Evolutionary conservation across 2,113 vertebrate genomes (phyloP).

Genomic region (Paradoxurus hermaphroditus): DNA sequence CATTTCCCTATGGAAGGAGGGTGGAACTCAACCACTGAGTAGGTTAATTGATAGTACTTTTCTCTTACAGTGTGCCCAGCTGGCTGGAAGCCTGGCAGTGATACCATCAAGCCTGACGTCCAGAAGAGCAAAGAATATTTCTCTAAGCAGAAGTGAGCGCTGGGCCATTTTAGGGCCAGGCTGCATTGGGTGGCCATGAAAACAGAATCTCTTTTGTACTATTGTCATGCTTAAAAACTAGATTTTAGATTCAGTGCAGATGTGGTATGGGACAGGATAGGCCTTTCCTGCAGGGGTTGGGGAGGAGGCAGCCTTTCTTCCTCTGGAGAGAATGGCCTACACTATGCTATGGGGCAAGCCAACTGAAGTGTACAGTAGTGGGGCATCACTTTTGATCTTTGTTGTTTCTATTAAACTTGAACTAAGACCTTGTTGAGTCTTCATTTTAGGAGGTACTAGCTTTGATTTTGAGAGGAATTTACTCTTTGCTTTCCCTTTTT

Average conservation of each 20-base stretch:
- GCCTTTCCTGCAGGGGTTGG: background rate
- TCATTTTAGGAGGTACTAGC: background rate
- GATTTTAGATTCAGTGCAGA: slow-evolving; percentile 38
- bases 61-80: slow-evolving; percentile 95
- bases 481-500: background rate
- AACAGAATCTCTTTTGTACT: slow-evolving; percentile 57
- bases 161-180: background rate
- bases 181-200: background rate
- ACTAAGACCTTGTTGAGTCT: slow-evolving; percentile 33
- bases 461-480: slow-evolving; percentile 16
- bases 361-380: background rate
- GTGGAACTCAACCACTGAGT: background rate
- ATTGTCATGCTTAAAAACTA: slow-evolving; percentile 67
- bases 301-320: background rate
- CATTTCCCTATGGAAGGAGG: background rate
- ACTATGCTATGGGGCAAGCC: background rate
- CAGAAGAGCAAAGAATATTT: slow-evolving; percentile 98
- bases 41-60: slow-evolving; percentile 22
- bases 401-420: slow-evolving; percentile 70
- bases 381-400: background rate
- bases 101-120: slow-evolving; percentile 98
- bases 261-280: background rate
- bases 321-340: background rate
- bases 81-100: slow-evolving; percentile 98
- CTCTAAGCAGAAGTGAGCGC: slow-evolving; percentile 88